Evolutionary conservation across 2,797 vertebrate species (phyloP), one percentile per base, ranked within the genome.

Genomic region (Distichodus sexfasciatus): DNA sequence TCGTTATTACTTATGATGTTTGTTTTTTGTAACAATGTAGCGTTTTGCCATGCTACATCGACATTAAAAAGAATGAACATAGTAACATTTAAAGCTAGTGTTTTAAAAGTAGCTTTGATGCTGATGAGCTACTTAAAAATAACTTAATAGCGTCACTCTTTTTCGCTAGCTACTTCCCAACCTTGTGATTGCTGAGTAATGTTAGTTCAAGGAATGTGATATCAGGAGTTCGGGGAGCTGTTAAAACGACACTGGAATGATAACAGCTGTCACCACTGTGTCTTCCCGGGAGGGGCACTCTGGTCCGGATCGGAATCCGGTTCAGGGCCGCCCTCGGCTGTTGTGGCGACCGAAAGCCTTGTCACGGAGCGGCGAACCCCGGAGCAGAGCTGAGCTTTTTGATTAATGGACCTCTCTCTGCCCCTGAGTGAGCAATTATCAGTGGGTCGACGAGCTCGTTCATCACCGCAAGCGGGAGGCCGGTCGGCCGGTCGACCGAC

Each of bases 381-480:
- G 80, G 75, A 79, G 86, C 79, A 72, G 81, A 79, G 81, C 86
- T n/a, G 71, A 85, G 88, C 82, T 82, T 88, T 90, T 92, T 92
- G 91, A 91, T 92, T 88, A 91, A 92, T 92, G 88, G 87, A 90
- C 88, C 89, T 86, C 84, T 88, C 87, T 87, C 86, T 88, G 87
- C 87, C 86, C 86, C 90, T 90, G 90, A 92, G 88, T 91, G 90
- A 91, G 88, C 89, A 92, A 92, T 92, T 91, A 92, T 92, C 88
- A 89, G 85, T 87, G 85, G 85, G 85, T 86, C 85, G 86, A 88
- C 85, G 82, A 80, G 85, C 86, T 91, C 90, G 83, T 92, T 91
- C 85, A 91, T 92, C 90, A 92, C 86, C 88, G 87, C 88, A 86
- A 82, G 81, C 82, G 83, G 82, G n/a, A n/a, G 82, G 80, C 79